Percentiles rank a stretch among this genome's conserved stretches.
phyloP scores from a whole-genome alignment of 2,113 vertebrate species.

The Orthonyx spaldingii region DNA sequence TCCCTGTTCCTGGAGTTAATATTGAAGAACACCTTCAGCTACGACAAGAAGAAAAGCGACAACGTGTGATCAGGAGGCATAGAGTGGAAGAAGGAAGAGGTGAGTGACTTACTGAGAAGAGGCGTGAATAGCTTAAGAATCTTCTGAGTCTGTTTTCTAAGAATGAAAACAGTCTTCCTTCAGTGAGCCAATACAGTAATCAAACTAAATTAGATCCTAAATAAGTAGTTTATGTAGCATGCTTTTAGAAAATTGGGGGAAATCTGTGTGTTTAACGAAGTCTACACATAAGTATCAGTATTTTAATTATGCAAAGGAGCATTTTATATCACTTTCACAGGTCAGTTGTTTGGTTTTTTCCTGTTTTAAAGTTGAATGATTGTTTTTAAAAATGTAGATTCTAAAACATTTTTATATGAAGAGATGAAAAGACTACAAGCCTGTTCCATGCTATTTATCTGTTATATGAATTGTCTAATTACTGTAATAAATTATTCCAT shows the following conservation, averaged over 20 bases:
- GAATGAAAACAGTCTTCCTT: background rate
- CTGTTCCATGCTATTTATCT: background rate
- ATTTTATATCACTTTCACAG: background rate
- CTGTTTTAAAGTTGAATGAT: background rate
- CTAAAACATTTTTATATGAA: background rate
- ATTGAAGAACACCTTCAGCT: constrained; percentile 98
- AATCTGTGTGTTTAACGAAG: background rate
- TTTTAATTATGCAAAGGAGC: background rate
- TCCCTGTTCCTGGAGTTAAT: constrained; percentile 97
- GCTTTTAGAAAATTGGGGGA: background rate
- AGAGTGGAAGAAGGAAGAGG: constrained; percentile 95
- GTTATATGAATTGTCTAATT: background rate
- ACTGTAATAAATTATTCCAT: background rate
- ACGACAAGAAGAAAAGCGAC: constrained; percentile 94
- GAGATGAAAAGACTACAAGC: background rate
- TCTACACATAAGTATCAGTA: background rate
- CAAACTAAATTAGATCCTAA: background rate
- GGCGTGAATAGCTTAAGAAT: background rate
- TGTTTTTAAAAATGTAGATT: background rate
- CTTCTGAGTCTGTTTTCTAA: background rate
- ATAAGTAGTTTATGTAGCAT: background rate
- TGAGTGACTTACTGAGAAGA: constrained; percentile 51
- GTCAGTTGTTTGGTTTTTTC: background rate
- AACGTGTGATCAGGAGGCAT: constrained; percentile 91
- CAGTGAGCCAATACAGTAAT: background rate